Conservation (phyloP, 2,113 vertebrate species). For the Malurus alboscapulatus region DNA sequence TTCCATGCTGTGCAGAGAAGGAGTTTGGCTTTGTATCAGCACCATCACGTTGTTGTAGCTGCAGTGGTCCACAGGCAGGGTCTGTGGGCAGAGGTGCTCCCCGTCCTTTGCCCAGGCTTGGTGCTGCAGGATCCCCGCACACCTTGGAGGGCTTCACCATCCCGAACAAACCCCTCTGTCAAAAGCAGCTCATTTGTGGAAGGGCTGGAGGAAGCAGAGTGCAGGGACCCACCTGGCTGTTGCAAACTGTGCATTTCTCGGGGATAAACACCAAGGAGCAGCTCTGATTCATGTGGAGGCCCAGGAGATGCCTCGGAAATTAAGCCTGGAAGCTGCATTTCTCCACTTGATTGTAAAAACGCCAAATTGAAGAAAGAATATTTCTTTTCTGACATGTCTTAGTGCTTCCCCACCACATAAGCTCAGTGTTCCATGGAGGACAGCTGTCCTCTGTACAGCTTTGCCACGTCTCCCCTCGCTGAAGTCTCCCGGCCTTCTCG, state of each 20-base stretch:
- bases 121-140: neutral
- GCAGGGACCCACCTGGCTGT: accelerated
- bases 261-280: accelerated
- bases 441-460: neutral
- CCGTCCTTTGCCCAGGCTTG: neutral
- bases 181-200: neutral
- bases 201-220: neutral
- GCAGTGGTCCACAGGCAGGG: accelerated
- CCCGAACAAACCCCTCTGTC: accelerated
- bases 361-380: neutral
- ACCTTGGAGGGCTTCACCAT: neutral
- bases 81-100: neutral
- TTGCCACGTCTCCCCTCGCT: accelerated
- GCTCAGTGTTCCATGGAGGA: accelerated
- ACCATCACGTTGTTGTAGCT: accelerated
- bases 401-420: neutral
- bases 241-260: neutral
- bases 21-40: neutral
- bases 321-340: neutral
- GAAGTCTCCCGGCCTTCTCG: neutral
- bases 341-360: neutral
- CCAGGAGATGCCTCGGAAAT: neutral
- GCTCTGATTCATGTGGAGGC: neutral
- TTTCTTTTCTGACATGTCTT: neutral
- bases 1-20: slow-evolving; percentile 37